Evolutionary conservation across 2,113 vertebrate genomes (phyloP).

Genomic region (Neolamprologus caudopunctatus): DNA sequence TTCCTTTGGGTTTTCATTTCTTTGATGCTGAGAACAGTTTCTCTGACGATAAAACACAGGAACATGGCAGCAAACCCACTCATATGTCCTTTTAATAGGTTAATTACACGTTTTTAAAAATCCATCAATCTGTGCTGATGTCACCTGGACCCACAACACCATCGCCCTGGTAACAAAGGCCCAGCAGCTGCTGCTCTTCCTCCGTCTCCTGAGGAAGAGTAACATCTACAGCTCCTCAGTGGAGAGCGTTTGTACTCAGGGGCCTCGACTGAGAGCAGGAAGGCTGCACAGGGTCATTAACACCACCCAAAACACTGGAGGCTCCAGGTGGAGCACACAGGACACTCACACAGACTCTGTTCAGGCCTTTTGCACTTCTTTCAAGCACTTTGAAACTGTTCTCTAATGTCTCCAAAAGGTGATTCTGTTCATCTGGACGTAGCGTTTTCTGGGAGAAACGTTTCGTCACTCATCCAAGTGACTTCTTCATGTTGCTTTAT

Average conservation of each 20-base stretch:
- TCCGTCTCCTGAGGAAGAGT: too few relatives aligned
- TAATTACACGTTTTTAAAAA: accelerated
- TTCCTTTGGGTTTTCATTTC: not conserved
- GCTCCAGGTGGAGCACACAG: not conserved
- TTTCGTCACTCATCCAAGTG: accelerated
- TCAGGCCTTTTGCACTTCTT: not conserved
- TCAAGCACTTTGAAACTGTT: not conserved
- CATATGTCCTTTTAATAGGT: accelerated
- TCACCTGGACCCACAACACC: not conserved
- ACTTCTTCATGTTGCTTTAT: too few relatives aligned
- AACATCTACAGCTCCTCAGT: not conserved
- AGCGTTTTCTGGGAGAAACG: too few relatives aligned
- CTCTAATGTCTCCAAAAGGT: not conserved
- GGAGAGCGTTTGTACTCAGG: not conserved
- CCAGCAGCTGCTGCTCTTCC: not conserved
- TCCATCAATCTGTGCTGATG: not conserved
- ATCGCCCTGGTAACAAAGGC: accelerated
- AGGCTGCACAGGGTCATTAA: not conserved
- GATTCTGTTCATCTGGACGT: accelerated
- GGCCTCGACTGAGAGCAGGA: not conserved
- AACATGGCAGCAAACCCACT: not conserved
- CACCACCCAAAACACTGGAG: not conserved
- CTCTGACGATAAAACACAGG: not conserved
- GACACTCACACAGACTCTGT: not conserved
- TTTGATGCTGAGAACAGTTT: not conserved